Conservation (phyloP, 2,113 vertebrate species). For the Megaceryle maxima region DNA sequence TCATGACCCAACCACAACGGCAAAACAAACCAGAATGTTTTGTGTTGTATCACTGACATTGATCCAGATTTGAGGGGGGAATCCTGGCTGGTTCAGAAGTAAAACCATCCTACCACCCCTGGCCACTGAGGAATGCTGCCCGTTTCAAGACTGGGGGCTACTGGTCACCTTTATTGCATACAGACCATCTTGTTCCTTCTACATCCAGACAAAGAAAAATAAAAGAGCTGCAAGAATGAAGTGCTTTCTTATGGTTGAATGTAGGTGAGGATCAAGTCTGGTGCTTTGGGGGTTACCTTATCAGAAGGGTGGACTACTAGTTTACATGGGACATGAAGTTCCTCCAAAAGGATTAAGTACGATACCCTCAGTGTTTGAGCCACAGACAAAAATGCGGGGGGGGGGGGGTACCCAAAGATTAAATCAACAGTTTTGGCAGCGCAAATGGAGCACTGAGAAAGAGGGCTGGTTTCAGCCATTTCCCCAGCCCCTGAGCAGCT, state of each 20-base stretch:
- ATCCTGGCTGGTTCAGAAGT: background rate
- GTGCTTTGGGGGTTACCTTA: background rate
- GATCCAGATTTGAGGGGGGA: background rate
- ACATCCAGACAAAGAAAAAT: background rate
- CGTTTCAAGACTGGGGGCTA: background rate
- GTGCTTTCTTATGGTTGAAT: background rate
- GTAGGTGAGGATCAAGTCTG: background rate
- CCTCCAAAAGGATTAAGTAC: background rate
- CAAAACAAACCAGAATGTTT: background rate
- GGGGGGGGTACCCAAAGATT: background rate
- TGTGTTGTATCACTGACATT: fast-evolving
- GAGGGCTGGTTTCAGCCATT: background rate
- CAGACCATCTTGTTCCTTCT: background rate
- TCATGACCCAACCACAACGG: fast-evolving
- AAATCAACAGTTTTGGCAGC: background rate
- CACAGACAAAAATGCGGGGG: background rate
- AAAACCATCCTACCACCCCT: background rate
- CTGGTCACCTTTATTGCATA: background rate
- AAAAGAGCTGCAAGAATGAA: background rate
- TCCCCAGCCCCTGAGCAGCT: background rate
- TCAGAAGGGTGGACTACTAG: background rate
- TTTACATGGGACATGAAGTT: background rate
- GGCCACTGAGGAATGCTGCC: background rate
- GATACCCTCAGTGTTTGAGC: background rate
- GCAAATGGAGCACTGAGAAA: background rate